Base-by-base conservation (phyloP, 2,888 invertebrate species). In the Noctua janthe region DNA sequence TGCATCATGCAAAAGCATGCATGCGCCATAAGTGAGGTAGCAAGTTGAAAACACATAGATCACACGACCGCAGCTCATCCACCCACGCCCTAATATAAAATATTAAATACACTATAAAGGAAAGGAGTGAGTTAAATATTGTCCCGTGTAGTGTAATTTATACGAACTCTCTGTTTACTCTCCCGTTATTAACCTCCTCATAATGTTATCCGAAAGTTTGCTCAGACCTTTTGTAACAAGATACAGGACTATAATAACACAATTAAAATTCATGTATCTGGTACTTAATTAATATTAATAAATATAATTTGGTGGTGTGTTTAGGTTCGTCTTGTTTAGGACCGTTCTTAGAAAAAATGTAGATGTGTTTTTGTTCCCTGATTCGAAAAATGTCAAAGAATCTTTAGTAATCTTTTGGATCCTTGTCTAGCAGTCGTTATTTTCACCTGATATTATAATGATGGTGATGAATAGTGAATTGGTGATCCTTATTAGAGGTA, bases 161-260 rank as follows among this genome's bases (percentile, higher is more conserved):
- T 90, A 88, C 87, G 83, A 81, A 89, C 85, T 82, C 86, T 82
- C 83, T 90, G 89, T 92, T 92, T 92, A 90, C 89, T 88, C 85
- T 89, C 87, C 88, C 90, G 90, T 91, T 90, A 92, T 92, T 90
- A 90, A 84, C 35, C 76, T 88, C 74, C 83, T 89, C 86, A 84
- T 88, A 82, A 89, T 86, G 83, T 88, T 87, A 89, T 91, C 86
- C 78, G 72, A 86, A 89, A 87, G 90, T 92, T 89, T 91, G 85
- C 88, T 87, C 87, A 90, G 81, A 85, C 91, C 88, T 90, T 89
- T 89, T 84, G 81, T 86, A 85, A 83, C 84, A 66, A 87, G 74
- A 87, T 80, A 80, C 71, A 71, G 75, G 64, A 76, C 71, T 82
- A 71, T 77, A 80, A 88, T 86, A 86, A 82, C 78, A 86, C 83